Percentiles rank a stretch among this genome's conserved stretches.
Evolutionary conservation across 2,888 invertebrate species (phyloP).

Genomic region (Agrotis exclamationis): DNA sequence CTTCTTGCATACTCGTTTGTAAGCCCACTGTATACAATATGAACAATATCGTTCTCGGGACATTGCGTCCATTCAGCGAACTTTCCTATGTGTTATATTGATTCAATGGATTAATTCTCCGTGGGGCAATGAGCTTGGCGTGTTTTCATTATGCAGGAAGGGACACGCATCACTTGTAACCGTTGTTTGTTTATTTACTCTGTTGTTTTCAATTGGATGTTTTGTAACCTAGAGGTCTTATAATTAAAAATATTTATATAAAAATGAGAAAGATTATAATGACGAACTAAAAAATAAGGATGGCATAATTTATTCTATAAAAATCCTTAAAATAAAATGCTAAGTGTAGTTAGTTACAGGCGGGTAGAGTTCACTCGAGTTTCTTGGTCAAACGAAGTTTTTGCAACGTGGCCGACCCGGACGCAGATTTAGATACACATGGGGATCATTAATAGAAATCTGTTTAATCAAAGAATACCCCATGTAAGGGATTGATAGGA

Average conservation of each 20-base stretch:
- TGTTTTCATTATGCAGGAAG: constrained; percentile 21
- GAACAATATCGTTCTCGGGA: constrained; percentile 28
- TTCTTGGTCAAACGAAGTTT: constrained; percentile 6
- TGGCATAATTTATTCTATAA: not conserved
- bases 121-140: constrained; percentile 7
- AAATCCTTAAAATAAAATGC: no score
- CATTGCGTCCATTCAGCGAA: constrained; percentile 63
- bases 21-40: constrained; percentile 19
- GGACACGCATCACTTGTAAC: constrained; percentile 10
- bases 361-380: not conserved
- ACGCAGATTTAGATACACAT: constrained; percentile 4
- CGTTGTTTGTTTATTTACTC: not conserved
- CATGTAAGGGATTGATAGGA: no score
- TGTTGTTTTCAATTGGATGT: not conserved
- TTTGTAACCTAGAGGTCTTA: not conserved
- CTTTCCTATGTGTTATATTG: constrained; percentile 43
- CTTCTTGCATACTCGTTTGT: constrained; percentile 27
- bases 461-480: not conserved
- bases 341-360: not conserved
- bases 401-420: constrained; percentile 1
- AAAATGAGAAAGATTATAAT: not conserved
- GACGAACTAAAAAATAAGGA: not conserved
- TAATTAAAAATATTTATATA: no score
- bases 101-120: constrained; percentile 34
- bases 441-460: not conserved